These are phyloP conservation scores for Argynnis bischoffii DNA, from an alignment of 2,888 invertebrate species.

Conservation along the genomic window DNA sequence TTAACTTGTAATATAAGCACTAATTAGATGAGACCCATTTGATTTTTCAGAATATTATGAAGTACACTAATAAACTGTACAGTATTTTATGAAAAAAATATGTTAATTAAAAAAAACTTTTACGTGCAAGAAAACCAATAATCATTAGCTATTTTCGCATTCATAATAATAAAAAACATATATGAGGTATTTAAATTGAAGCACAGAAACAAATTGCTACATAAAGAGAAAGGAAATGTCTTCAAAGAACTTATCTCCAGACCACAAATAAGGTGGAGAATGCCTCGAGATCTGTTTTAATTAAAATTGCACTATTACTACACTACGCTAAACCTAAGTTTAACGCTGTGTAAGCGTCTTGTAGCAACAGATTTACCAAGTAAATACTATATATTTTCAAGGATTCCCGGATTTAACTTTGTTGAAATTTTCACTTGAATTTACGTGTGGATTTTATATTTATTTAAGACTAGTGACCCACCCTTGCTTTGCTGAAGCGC, in stretches of 20 bases:
- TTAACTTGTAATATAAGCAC: too few species aligned
- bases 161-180: too few species aligned
- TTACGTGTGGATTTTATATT: not conserved
- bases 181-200: not conserved
- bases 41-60: too few species aligned
- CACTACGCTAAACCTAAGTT: slow-evolving; percentile 30
- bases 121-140: too few species aligned
- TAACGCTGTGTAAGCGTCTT: slow-evolving; percentile 33
- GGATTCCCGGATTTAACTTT: slow-evolving; percentile 21
- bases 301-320: slow-evolving; percentile 33
- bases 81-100: too few species aligned
- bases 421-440: slow-evolving; percentile 3
- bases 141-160: too few species aligned
- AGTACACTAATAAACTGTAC: too few species aligned
- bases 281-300: slow-evolving; percentile 31
- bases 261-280: slow-evolving; percentile 33
- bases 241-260: slow-evolving; percentile 20
- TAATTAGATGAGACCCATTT: too few species aligned
- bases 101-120: too few species aligned
- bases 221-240: slow-evolving; percentile 6
- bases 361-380: slow-evolving; percentile 34
- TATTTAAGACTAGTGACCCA: too few species aligned
- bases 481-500: too few species aligned
- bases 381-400: slow-evolving; percentile 32
- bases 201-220: not conserved